Base-by-base conservation (phyloP, 2,797 vertebrate genomes). In the Trachurus trachurus region DNA sequence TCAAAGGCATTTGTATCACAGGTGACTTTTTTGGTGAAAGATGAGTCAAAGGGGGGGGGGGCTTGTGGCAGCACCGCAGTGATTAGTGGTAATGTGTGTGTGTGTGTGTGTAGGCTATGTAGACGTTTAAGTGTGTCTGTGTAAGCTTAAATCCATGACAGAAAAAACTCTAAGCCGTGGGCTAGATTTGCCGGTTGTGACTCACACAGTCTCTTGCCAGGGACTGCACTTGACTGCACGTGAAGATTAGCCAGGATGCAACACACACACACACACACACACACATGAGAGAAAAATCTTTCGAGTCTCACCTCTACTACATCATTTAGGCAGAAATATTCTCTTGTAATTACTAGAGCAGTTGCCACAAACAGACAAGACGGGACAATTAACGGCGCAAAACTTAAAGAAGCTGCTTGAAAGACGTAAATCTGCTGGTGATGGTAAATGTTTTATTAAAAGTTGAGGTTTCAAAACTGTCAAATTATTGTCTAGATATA, bases 221-320 rank as follows among this genome's bases (percentile, higher is more conserved):
- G 85, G 81, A 81, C 45, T 81, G 71, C 76, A 81, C 67, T 76
- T 86, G 79, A 60, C 66, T 89, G 82, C 73, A 91, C 87, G 83
- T 91, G 76, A 85, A 83, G 82, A 89, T 87, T 85, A 87, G 34
- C 79, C 57, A 59, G 66, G 45, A 80, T 66, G 66, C 49, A 67
- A 67, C 70, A 74, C 60, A 65, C 61, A 16, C 37, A 45, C 15
- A 39, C 52, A 62, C 16, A 58, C 2, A 68, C 44, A 66, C 15
- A 57, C 29, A 59, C 16, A 10, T 21, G 45, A 45, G 11, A 19
- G 16, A 47, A 49, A 47, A 49, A 40, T 50, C 45, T 47, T 73
- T 72, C 21, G 16, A 66, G 53, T 74, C 26, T 69, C 34, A 66
- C 68, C 71, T 49, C 26, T 39, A 2, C 74, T 29, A 22, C 67